Evolutionary conservation across 2,888 invertebrate species (phyloP).

Genomic region (Microctonus aethiopoides): DNA sequence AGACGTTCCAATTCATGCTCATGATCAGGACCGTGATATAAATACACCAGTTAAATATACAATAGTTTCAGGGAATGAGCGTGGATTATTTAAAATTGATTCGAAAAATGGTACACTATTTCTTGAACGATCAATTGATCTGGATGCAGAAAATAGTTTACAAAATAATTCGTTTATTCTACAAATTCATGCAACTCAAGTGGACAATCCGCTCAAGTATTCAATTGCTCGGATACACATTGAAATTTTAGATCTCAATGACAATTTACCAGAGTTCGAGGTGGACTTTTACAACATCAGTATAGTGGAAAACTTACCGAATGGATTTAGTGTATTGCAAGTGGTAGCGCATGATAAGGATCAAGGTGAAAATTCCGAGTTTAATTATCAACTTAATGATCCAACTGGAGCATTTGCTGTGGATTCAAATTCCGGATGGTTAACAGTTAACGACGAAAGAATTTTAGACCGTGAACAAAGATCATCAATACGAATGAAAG

Average conservation of each 20-base stretch:
- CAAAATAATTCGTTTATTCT: conserved; percentile 82
- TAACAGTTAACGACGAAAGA: conserved; percentile 82
- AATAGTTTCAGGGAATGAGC: conserved; percentile 83
- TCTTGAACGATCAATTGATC: conserved; percentile 83
- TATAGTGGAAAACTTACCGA: conserved; percentile 90
- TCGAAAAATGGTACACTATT: conserved; percentile 80
- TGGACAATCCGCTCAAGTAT: conserved; percentile 81
- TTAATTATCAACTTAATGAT: conserved; percentile 81
- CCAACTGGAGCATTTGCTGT: conserved; percentile 82
- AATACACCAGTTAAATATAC: conserved; percentile 81
- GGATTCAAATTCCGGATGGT: conserved; percentile 84
- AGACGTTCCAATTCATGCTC: conserved; percentile 79
- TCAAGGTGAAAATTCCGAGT: conserved; percentile 87
- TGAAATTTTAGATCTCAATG: conserved; percentile 81
- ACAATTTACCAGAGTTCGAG: conserved; percentile 88
- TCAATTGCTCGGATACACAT: conserved; percentile 80
- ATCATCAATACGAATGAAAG: conserved; percentile 78
- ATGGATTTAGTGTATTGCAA: conserved; percentile 77
- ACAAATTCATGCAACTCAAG: conserved; percentile 82
- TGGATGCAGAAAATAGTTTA: conserved; percentile 78
- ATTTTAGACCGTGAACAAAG: conserved; percentile 84
- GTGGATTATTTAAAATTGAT: conserved; percentile 80
- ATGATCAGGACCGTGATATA: conserved; percentile 82
- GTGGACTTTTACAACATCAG: conserved; percentile 92
- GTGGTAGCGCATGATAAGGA: conserved; percentile 85